A percentile compares a stretch with the other conserved stretches of the same genome.
Conservation (phyloP, 2,113 vertebrate species). For the Proteles cristata region DNA sequence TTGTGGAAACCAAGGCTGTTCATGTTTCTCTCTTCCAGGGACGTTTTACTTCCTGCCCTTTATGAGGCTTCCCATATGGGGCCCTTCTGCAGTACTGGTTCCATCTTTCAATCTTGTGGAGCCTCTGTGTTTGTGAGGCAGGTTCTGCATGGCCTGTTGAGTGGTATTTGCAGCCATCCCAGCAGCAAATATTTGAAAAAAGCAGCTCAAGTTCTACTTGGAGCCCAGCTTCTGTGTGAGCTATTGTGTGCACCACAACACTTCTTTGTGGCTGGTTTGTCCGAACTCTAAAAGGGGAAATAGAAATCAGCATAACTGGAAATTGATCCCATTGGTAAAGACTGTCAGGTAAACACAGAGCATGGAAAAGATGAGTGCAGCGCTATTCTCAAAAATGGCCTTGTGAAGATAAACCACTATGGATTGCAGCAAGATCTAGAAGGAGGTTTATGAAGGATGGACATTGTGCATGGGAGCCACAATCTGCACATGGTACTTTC, state of each 20-base stretch:
- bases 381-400: neutral
- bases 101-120: neutral
- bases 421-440: neutral
- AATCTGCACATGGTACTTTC: neutral
- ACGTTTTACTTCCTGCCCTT: neutral
- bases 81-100: neutral
- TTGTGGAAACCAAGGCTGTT: neutral
- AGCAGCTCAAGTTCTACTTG: neutral
- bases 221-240: neutral
- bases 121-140: neutral
- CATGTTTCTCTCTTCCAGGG: neutral
- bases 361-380: neutral
- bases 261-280: neutral
- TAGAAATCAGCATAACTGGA: neutral
- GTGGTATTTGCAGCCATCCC: neutral
- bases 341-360: neutral
- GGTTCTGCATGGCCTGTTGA: neutral
- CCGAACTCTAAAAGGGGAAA: neutral
- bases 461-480: neutral
- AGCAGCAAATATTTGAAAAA: neutral
- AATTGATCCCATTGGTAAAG: conserved; percentile 18
- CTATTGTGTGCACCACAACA: neutral
- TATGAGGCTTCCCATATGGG: accelerated
- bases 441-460: neutral
- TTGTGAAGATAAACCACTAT: neutral